Evolutionary conservation across 2,888 invertebrate genomes (phyloP).

Genomic region (Drosophila barbarae): DNA sequence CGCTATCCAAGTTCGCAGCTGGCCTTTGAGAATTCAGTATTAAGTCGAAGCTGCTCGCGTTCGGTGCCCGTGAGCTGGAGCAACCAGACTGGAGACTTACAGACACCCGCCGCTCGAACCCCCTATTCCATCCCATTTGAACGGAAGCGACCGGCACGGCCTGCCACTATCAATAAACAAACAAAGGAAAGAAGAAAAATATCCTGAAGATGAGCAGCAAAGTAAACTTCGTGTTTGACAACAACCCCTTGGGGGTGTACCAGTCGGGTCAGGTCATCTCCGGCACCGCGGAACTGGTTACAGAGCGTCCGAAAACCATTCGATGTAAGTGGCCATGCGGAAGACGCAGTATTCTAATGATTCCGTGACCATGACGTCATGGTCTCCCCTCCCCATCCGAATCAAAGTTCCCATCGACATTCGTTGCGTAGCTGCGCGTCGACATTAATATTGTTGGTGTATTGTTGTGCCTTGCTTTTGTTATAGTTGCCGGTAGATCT

Average conservation of each 20-base stretch:
- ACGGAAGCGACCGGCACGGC: constrained; percentile 14
- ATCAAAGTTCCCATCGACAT: constrained; percentile 41
- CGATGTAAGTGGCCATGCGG: constrained; percentile 72
- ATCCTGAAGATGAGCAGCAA: constrained; percentile 73
- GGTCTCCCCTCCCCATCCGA: constrained; percentile 8
- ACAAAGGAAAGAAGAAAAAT: constrained; percentile 7
- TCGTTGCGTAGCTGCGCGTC: constrained; percentile 55
- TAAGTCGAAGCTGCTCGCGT: constrained; percentile 49
- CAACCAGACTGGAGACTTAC: constrained; percentile 8
- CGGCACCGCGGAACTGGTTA: constrained; percentile 77
- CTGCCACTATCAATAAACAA: constrained; percentile 32
- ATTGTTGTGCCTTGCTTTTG: constrained; percentile 18
- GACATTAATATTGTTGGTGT: constrained; percentile 44
- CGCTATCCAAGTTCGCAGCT: not conserved
- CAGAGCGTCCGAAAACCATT: constrained; percentile 78
- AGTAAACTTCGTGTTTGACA: constrained; percentile 77
- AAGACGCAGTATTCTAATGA: constrained; percentile 26
- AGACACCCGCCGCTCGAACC: not conserved
- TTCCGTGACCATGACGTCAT: constrained; percentile 61
- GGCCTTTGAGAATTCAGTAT: constrained; percentile 51
- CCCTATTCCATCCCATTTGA: constrained; percentile 1
- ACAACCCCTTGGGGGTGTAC: constrained; percentile 75
- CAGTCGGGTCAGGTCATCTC: constrained; percentile 78
- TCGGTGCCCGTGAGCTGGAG: constrained; percentile 33
- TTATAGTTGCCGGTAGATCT: constrained; percentile 51